Conservation (phyloP, 2,113 vertebrate species). For the Mobula hypostoma region DNA sequence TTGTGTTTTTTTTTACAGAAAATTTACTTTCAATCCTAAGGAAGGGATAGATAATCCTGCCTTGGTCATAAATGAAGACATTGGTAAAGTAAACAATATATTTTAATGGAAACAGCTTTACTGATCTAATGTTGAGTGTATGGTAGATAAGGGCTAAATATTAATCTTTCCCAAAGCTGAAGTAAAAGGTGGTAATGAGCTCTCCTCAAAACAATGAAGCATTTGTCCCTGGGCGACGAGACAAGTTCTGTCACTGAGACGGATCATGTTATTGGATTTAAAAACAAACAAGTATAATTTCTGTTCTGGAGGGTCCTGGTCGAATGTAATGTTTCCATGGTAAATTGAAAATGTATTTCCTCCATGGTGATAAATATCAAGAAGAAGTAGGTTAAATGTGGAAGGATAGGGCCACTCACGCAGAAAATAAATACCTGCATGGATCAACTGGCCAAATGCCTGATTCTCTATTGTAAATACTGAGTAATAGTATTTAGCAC, state of each 20-base stretch:
- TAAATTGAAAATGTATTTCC: background rate
- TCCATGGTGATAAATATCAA: background rate
- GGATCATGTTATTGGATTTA: background rate
- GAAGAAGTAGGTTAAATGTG: background rate
- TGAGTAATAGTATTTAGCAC: too few species aligned
- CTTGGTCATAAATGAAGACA: conserved; percentile 73
- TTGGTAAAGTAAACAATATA: conserved; percentile 55
- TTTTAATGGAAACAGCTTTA: conserved; percentile 15
- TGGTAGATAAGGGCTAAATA: background rate
- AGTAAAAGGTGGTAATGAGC: background rate
- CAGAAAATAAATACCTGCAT: background rate
- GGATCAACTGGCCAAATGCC: background rate
- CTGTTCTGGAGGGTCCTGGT: background rate
- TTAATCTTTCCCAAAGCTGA: background rate
- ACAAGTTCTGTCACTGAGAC: background rate
- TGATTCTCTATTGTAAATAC: background rate
- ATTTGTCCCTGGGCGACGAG: background rate
- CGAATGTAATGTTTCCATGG: conserved; percentile 1
- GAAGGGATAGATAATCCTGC: conserved; percentile 87
- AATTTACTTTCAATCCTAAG: conserved; percentile 82
- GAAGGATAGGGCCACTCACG: background rate
- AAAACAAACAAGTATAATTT: conserved; percentile 4
- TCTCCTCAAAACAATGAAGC: background rate
- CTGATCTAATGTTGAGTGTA: background rate
- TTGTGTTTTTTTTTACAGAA: conserved; percentile 56